Conservation (phyloP, 2,888 invertebrate genomes). For the Anoncus sp. region DNA sequence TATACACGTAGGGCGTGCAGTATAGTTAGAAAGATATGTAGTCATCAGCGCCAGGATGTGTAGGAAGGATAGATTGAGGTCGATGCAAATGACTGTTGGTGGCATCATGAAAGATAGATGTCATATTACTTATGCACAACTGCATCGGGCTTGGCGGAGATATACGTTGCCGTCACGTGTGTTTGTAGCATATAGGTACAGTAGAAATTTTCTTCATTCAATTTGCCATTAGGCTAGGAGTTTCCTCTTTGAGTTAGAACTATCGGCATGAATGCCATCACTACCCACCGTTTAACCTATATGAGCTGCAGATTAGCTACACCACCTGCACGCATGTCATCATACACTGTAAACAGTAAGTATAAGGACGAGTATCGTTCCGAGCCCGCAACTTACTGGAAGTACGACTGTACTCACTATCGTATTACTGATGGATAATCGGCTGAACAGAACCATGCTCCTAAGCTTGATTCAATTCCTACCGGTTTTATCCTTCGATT, state of each 20-base stretch:
- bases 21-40: conserved; percentile 17
- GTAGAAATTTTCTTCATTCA: not conserved
- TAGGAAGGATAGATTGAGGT: conserved; percentile 39
- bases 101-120: conserved; percentile 5
- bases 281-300: not conserved
- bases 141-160: not conserved
- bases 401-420: not conserved
- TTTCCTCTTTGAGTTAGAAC: not conserved
- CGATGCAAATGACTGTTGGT: conserved; percentile 27
- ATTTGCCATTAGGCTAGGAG: not conserved
- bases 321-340: not conserved
- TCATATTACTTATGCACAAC: conserved; percentile 5
- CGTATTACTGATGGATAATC: conserved; percentile 26
- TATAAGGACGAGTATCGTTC: too few relatives aligned
- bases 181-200: not conserved
- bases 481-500: conserved; percentile 9
- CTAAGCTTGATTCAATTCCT: conserved; percentile 8
- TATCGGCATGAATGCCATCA: not conserved
- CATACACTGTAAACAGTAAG: too few relatives aligned
- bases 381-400: not conserved
- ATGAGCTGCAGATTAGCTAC: not conserved
- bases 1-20: not conserved
- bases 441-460: not conserved
- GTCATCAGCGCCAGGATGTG: conserved; percentile 7
- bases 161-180: not conserved